Percentiles rank a stretch among this genome's conserved stretches.
Evolutionary conservation across 2,888 invertebrate species (phyloP).

Genomic region (Tipula confusa): DNA sequence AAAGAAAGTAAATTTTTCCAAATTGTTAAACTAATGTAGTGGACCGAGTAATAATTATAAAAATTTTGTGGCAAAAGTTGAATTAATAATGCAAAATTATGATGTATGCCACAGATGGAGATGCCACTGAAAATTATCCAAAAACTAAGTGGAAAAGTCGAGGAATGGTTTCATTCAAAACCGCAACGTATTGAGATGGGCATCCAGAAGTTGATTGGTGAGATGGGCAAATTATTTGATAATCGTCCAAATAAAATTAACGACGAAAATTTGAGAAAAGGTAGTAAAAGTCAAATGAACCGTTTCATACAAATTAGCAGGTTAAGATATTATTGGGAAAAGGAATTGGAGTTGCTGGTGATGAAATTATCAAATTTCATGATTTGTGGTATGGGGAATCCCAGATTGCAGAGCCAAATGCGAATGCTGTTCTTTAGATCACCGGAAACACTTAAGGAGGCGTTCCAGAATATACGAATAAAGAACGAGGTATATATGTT

Average conservation of each 20-base stretch:
- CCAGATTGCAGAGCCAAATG: too few relatives aligned
- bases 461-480: too few relatives aligned
- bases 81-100: too few relatives aligned
- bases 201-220: too few relatives aligned
- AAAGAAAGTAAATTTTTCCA: background rate
- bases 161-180: background rate
- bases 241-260: background rate
- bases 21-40: background rate
- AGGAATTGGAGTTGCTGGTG: background rate
- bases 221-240: too few relatives aligned
- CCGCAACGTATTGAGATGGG: background rate
- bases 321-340: background rate
- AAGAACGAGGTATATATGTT: too few relatives aligned
- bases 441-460: too few relatives aligned
- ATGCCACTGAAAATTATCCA: background rate
- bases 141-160: background rate
- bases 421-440: too few relatives aligned
- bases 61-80: too few relatives aligned
- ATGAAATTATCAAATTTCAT: background rate
- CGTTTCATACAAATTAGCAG: background rate
- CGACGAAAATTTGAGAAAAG: too few relatives aligned
- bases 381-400: too few relatives aligned
- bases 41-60: background rate
- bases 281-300: background rate
- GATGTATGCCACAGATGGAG: background rate